Percentiles rank a stretch among this genome's conserved stretches.
Evolutionary conservation across 2,797 vertebrate genomes (phyloP).

Genomic region (Prunella strophiata): DNA sequence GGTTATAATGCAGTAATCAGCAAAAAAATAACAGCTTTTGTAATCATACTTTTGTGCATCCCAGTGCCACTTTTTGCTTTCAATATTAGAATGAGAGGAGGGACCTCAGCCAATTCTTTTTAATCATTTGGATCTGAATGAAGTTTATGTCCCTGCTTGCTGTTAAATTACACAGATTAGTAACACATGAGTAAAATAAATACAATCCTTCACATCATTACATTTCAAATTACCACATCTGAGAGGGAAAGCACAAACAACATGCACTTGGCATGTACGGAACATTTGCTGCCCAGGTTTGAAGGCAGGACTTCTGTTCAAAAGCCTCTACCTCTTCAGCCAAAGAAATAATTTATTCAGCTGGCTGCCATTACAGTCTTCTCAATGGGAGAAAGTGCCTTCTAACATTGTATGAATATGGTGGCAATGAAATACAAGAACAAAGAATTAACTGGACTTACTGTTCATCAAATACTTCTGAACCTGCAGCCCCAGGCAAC

Average conservation of each 20-base stretch:
- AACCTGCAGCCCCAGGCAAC: background rate
- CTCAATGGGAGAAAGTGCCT: background rate
- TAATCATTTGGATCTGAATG: background rate
- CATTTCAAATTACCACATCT: conserved; percentile 35
- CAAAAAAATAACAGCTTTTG: conserved; percentile 20
- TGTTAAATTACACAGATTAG: conserved; percentile 57
- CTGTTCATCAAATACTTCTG: background rate
- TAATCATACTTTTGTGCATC: background rate
- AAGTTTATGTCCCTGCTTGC: conserved; percentile 43
- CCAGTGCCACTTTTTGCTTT: background rate
- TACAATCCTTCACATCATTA: conserved; percentile 29
- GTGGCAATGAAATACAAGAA: background rate
- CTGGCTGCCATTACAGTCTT: background rate
- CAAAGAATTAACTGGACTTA: background rate
- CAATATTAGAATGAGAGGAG: background rate
- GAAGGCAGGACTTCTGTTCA: background rate
- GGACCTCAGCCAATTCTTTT: background rate
- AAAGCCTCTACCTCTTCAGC: background rate
- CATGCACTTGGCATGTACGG: background rate
- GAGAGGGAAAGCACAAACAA: conserved; percentile 13
- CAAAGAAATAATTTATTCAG: background rate
- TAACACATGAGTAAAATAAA: conserved; percentile 59
- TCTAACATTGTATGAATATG: background rate
- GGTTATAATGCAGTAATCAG: background rate
- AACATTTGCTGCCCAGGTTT: background rate